Evolutionary conservation across 1,140 invertebrate species (phyloP), one percentile per base, ranked within the genome.

Genomic region (Whitmania pigra): DNA sequence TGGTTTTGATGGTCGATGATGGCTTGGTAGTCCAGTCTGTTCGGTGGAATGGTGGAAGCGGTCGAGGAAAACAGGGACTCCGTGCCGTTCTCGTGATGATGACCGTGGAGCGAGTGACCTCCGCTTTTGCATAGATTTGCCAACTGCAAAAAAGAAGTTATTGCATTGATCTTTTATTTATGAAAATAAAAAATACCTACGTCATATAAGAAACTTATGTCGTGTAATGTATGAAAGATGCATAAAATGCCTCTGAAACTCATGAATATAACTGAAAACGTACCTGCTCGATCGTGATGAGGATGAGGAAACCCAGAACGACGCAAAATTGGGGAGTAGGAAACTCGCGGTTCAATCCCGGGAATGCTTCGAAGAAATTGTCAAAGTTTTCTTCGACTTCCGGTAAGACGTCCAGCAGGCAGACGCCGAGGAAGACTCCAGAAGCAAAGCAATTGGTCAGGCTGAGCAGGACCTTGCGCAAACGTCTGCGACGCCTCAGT

Each of bases 251-350:
- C 43, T 15, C 13, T 49, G 3, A 49, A 17, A 17, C 5, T 49
- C 15, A 17, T 49, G 43, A 4, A 11, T 15, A 63, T 63, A 11
- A 13, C 13, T 18, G 2, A 63, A 63, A 63, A 13, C 15, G 6
- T 22, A 84, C 78, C 75, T 85, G 84, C 75, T 87, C 86, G 15
- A 81, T 75, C 7, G 84, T 80, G 17, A 86, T 78, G 7, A 87
- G 79, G 9, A 84, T 66, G 57, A 87, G 81, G 75, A 86, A 85
- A 49, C 86, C 86, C 72, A 85, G 76, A 9, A 78, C 78, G 31
- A 84, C 80, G 9, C 83, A 75, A 63, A 87, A 83, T 74, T 85
- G 82, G 4, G 82, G 76, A 43, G 85, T 72, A 18, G 85, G 85
- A 76, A 83, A 86, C 13, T 4, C 13, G 13, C 43, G 43, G 22